These are phyloP conservation scores for Peromyscus aztecus DNA, from an alignment of 2,797 vertebrate species.

Conservation along the genomic window DNA sequence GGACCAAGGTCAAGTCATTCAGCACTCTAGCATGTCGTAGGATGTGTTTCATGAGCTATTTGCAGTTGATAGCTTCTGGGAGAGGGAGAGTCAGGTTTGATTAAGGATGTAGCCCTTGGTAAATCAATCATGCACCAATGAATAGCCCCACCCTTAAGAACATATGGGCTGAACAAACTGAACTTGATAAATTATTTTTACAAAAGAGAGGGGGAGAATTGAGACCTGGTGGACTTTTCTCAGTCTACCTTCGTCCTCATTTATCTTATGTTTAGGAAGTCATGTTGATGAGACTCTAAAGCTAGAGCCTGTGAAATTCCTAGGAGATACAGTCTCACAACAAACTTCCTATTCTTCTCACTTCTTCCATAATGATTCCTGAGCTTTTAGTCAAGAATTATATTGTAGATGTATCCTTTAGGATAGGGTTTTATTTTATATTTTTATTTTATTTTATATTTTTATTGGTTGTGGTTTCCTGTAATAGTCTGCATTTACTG, in stretches of 20 bases:
- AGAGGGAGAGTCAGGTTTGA: background rate
- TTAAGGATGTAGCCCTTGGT: background rate
- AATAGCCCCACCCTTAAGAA: background rate
- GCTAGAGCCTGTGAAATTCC: background rate
- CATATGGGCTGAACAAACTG: background rate
- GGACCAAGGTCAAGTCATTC: background rate
- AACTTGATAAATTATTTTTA: background rate
- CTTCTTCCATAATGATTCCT: background rate
- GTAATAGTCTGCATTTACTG: background rate
- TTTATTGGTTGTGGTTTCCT: background rate
- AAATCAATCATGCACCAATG: background rate
- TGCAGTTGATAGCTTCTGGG: background rate
- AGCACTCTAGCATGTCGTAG: background rate
- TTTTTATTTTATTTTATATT: no score
- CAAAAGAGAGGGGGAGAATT: background rate
- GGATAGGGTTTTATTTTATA: background rate
- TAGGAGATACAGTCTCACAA: background rate
- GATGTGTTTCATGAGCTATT: background rate
- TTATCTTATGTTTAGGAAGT: background rate
- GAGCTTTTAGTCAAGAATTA: background rate
- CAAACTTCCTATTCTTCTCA: background rate
- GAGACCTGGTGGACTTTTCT: background rate
- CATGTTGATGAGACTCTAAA: background rate
- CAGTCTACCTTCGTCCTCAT: background rate
- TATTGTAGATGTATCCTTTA: background rate